Percentiles rank a stretch among this genome's conserved stretches.
Conservation (phyloP, 2,113 vertebrate species). For the Microtus ochrogaster region DNA sequence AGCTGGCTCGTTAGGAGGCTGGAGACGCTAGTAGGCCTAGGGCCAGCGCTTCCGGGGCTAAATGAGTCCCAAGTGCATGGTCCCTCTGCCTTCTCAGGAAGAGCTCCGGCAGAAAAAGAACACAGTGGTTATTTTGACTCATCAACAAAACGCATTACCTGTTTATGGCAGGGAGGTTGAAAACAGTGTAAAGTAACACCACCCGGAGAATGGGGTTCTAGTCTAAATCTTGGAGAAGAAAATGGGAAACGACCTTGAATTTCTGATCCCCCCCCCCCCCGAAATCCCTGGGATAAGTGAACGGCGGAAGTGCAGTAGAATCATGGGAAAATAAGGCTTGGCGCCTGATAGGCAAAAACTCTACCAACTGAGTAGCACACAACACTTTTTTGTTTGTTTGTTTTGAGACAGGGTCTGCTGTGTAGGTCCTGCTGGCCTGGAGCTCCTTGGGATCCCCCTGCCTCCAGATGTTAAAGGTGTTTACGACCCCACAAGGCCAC, state of each 20-base stretch:
- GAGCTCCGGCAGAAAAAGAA: neutral
- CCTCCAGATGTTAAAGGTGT: neutral
- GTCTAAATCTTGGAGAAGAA: neutral
- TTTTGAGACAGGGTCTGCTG: neutral
- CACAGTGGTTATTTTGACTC: neutral
- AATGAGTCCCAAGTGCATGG: neutral
- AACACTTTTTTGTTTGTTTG: neutral
- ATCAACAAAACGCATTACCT: neutral
- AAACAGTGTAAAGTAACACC: neutral
- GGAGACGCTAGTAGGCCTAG: neutral
- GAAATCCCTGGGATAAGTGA: neutral
- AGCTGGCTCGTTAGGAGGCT: conserved; percentile 1
- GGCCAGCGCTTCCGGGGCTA: neutral
- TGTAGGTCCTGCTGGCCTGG: neutral
- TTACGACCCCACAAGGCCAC: too few species aligned
- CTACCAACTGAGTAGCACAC: neutral
- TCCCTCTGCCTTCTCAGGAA: neutral
- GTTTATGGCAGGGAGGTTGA: neutral
- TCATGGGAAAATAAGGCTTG: neutral
- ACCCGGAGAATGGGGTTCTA: neutral
- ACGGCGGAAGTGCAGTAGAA: neutral
- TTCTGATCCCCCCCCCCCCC: neutral
- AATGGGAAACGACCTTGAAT: neutral
- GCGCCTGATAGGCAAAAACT: neutral
- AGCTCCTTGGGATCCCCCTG: neutral